phyloP scores from a whole-genome alignment of 2,797 vertebrate genomes.

The Helarctos malayanus region DNA sequence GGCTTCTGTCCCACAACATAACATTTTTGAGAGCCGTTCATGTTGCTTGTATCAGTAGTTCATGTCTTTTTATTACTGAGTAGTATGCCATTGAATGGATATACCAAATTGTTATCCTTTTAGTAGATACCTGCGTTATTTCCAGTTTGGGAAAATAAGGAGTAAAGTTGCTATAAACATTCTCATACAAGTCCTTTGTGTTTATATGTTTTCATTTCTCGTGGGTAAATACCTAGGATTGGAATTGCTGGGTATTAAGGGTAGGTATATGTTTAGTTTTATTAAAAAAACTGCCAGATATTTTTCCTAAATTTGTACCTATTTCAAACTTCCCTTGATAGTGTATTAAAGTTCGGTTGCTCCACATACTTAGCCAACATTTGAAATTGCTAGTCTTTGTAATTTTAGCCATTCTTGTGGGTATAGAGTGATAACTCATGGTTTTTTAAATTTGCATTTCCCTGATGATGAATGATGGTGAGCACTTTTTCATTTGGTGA shows the following conservation, averaged over 20 bases:
- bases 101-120: neutral
- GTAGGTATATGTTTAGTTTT: neutral
- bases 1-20: neutral
- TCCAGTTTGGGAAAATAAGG: neutral
- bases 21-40: neutral
- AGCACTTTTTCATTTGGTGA: neutral
- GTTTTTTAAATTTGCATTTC: neutral
- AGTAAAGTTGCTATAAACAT: neutral
- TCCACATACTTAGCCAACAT: neutral
- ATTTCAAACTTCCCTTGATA: neutral
- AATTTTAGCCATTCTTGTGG: constrained; percentile 11
- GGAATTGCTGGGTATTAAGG: neutral
- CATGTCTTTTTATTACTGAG: neutral
- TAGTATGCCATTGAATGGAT: neutral
- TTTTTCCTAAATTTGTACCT: neutral
- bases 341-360: neutral
- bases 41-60: neutral
- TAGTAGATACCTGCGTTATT: neutral
- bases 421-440: neutral
- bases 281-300: neutral
- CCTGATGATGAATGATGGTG: neutral
- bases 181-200: neutral
- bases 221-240: neutral
- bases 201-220: neutral
- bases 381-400: neutral